Percentiles rank a stretch among this genome's conserved stretches.
Evolutionary conservation across 2,113 vertebrate species (phyloP).

Genomic region (Plestiodon gilberti): DNA sequence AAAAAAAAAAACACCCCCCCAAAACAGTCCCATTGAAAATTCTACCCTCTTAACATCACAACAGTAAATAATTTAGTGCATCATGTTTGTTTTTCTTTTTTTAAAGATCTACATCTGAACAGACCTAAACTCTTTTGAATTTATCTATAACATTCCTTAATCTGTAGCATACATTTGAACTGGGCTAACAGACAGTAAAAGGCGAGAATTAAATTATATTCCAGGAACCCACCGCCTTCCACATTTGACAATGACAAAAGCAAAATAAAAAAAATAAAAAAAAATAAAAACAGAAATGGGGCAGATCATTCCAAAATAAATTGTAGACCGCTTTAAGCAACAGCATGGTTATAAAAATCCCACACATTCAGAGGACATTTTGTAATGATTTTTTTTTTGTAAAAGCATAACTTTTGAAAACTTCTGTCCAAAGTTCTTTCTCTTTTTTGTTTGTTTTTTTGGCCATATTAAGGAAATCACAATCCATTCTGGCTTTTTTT

Average conservation of each 20-base stretch:
- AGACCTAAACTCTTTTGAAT: slow-evolving; percentile 83
- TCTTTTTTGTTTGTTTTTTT: slow-evolving; percentile 50
- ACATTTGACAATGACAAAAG: slow-evolving; percentile 87
- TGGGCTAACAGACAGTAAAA: slow-evolving; percentile 89
- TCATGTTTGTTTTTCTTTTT: slow-evolving; percentile 72
- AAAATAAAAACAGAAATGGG: slow-evolving; percentile 66
- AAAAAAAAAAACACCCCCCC: slow-evolving; percentile 52
- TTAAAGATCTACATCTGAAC: slow-evolving; percentile 81
- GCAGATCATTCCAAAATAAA: slow-evolving; percentile 84
- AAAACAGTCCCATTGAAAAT: slow-evolving; percentile 85
- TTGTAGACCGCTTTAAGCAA: slow-evolving; percentile 85
- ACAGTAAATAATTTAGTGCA: slow-evolving; percentile 90
- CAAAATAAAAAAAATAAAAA: slow-evolving; percentile 74
- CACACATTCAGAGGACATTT: slow-evolving; percentile 68
- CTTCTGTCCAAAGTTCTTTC: slow-evolving; percentile 73
- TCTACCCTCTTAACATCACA: slow-evolving; percentile 85
- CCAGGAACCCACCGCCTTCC: slow-evolving; percentile 87
- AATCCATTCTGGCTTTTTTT: slow-evolving; percentile 84
- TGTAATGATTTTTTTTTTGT: slow-evolving; percentile 49
- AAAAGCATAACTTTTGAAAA: slow-evolving; percentile 45
- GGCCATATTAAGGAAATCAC: slow-evolving; percentile 76
- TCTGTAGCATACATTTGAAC: slow-evolving; percentile 86
- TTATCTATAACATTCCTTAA: slow-evolving; percentile 86
- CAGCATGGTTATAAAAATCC: slow-evolving; percentile 83
- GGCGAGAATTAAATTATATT: slow-evolving; percentile 89